A percentile compares a stretch with the other conserved stretches of the same genome.
These are phyloP conservation scores for Zeugodacus cucurbitae DNA, from an alignment of 1,140 invertebrate genomes.

Conservation along the genomic window DNA sequence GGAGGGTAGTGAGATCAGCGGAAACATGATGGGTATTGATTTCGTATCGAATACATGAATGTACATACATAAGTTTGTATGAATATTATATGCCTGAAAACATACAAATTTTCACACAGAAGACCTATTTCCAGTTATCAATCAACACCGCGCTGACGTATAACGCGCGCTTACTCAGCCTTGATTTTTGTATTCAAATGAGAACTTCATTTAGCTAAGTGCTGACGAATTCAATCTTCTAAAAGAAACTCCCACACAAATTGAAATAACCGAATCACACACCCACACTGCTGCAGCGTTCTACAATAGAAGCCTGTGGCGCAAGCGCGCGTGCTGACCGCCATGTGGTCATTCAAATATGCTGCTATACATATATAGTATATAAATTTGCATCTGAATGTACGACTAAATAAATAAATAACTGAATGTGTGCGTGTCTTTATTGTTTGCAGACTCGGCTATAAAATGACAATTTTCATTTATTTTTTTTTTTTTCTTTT, in stretches of 20 bases:
- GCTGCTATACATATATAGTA: background rate
- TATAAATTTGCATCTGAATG: background rate
- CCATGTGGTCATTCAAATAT: background rate
- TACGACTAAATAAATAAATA: background rate
- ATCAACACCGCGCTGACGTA: background rate
- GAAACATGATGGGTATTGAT: too few relatives aligned
- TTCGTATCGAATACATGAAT: background rate
- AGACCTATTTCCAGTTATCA: background rate
- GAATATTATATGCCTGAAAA: background rate
- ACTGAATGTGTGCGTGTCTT: background rate
- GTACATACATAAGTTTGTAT: background rate
- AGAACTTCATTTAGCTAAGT: background rate
- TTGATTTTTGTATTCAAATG: background rate
- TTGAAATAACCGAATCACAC: background rate
- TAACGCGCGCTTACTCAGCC: background rate
- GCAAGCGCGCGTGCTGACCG: background rate
- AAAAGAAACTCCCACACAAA: background rate
- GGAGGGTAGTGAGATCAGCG: too few relatives aligned
- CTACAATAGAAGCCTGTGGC: background rate
- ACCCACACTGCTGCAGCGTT: background rate
- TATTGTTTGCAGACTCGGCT: background rate
- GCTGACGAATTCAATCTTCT: background rate
- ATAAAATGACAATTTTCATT: background rate
- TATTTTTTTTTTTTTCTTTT: background rate
- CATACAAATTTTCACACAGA: background rate